Percentiles rank a stretch among this genome's conserved stretches.
phyloP scores from a whole-genome alignment of 2,888 invertebrate species.

The Melipona bicolor region DNA sequence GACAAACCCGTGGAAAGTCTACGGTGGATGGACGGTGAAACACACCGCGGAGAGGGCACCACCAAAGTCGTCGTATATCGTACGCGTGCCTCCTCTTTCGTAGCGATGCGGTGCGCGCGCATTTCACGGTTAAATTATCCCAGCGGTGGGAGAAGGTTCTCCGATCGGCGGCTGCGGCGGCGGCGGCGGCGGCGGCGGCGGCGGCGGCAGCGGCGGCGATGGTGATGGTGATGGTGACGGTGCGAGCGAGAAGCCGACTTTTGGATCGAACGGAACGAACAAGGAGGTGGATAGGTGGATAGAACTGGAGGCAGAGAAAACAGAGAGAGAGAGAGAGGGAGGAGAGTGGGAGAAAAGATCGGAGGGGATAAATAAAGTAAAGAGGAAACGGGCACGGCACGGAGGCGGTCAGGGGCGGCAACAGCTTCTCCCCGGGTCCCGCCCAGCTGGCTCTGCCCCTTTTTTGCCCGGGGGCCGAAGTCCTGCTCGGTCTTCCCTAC shows the following conservation, averaged over 20 bases:
- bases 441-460: constrained; percentile 79
- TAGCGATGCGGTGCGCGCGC: constrained; percentile 77
- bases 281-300: neutral
- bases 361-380: constrained; percentile 63
- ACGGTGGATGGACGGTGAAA: constrained; percentile 29
- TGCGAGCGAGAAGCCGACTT: neutral
- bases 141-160: constrained; percentile 21
- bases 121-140: constrained; percentile 74
- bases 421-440: constrained; percentile 74
- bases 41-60: constrained; percentile 56
- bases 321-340: constrained; percentile 24
- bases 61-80: constrained; percentile 64
- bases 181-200: neutral
- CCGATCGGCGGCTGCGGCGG: constrained; percentile 9
- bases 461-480: constrained; percentile 78
- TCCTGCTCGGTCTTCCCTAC: constrained; percentile 67
- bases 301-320: constrained; percentile 13
- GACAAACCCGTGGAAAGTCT: constrained; percentile 43
- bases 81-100: constrained; percentile 73
- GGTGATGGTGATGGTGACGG: neutral
- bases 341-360: constrained; percentile 23
- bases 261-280: neutral
- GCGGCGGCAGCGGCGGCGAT: no score
- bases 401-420: constrained; percentile 80
- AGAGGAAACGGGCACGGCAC: constrained; percentile 60